phyloP scores from a whole-genome alignment of 2,888 invertebrate species.

The Cataglyphis livida region DNA sequence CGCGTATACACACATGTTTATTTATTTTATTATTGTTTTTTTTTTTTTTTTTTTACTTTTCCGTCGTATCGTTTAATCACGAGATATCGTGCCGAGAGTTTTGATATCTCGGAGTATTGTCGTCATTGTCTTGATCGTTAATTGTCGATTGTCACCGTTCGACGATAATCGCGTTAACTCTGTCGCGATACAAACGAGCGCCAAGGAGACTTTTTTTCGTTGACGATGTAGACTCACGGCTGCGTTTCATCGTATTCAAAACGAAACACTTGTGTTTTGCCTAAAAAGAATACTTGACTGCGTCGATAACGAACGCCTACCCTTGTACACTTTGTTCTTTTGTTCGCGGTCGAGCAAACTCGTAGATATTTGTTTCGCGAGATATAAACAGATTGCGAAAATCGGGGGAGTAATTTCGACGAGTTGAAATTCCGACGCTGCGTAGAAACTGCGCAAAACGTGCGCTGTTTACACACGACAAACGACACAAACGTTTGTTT shows the following conservation, averaged over 20 bases:
- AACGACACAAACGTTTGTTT: not conserved
- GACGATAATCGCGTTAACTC: conserved; percentile 6
- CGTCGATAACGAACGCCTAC: not conserved
- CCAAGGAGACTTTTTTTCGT: conserved; percentile 13
- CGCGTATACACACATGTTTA: not conserved
- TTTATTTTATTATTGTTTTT: not conserved
- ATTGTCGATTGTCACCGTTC: not conserved
- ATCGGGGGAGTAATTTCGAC: not conserved
- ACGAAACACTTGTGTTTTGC: conserved; percentile 22
- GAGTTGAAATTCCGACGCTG: conserved; percentile 8
- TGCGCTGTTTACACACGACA: not conserved
- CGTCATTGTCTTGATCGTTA: not conserved
- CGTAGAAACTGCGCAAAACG: not conserved
- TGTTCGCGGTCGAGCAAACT: not conserved
- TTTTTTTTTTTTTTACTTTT: no score
- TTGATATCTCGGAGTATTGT: not conserved
- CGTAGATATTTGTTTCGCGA: not conserved
- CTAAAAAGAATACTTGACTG: no score
- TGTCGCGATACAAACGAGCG: conserved; percentile 5
- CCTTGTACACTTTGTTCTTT: not conserved
- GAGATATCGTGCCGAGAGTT: not conserved
- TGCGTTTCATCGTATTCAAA: not conserved
- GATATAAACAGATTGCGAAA: conserved; percentile 21
- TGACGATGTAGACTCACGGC: conserved; percentile 34
- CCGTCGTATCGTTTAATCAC: not conserved